A percentile compares a stretch with the other conserved stretches of the same genome.
Conservation (phyloP, 53 echinoderm and acorn worm species). For the Antedon mediterranea region DNA sequence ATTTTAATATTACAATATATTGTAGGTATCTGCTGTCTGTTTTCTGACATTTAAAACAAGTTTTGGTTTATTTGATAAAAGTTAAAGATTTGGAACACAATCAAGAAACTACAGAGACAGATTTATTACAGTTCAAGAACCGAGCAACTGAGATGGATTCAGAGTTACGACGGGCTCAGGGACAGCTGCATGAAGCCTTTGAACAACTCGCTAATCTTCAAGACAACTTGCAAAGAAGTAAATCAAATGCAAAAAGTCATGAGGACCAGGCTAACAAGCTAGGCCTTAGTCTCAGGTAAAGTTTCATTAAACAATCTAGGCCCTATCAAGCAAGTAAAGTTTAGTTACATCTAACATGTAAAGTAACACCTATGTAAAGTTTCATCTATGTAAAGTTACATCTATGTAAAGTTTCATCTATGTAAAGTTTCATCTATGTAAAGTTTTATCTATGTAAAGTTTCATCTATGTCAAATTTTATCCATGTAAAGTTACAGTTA, state of each 20-base stretch:
- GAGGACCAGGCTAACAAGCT: conserved; percentile 58
- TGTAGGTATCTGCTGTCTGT: too few relatives aligned
- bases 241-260: conserved; percentile 53
- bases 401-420: too few relatives aligned
- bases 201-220: conserved; percentile 79
- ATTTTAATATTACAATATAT: too few relatives aligned
- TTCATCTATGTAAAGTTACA: too few relatives aligned
- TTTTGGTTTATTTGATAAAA: not conserved
- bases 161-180: conserved; percentile 53
- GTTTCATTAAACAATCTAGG: too few relatives aligned
- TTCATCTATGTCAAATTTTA: too few relatives aligned
- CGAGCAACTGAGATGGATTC: conserved; percentile 32
- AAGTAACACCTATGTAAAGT: too few relatives aligned
- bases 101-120: conserved; percentile 12
- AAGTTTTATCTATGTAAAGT: not conserved
- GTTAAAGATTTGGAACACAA: not conserved
- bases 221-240: conserved; percentile 63
- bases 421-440: too few relatives aligned
- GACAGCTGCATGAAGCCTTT: conserved; percentile 52
- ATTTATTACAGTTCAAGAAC: conserved; percentile 19
- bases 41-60: too few relatives aligned
- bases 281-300: conserved; percentile 53
- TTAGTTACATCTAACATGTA: too few relatives aligned
- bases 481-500: too few relatives aligned
- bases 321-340: too few relatives aligned